Evolutionary conservation across 1,140 invertebrate genomes (phyloP).

Genomic region (Ceratitis capitata): DNA sequence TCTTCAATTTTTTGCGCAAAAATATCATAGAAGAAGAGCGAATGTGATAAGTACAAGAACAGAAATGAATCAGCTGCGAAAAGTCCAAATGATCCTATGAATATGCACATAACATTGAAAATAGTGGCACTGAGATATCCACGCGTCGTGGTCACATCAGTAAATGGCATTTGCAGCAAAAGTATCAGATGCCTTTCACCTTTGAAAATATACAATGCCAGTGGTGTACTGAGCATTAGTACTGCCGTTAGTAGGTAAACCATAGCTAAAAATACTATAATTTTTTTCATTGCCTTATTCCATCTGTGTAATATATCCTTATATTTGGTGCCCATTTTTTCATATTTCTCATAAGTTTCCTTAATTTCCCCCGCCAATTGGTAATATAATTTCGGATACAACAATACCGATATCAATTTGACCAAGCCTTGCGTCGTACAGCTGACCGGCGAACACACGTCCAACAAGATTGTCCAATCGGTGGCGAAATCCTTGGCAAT

Average conservation of each 20-base stretch:
- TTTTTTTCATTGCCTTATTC: not conserved
- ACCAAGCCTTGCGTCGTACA: not conserved
- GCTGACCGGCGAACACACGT: not conserved
- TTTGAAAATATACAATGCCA: not conserved
- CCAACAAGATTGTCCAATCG: conserved; percentile 12
- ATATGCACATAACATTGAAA: not conserved
- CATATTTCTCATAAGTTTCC: not conserved
- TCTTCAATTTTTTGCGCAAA: conserved; percentile 11
- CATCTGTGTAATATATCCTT: not conserved
- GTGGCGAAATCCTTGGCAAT: not conserved
- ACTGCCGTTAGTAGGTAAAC: not conserved
- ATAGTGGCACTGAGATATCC: not conserved
- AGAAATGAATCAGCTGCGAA: conserved; percentile 2
- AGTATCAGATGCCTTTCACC: conserved; percentile 19
- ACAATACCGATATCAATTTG: not conserved
- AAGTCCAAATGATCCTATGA: conserved; percentile 9
- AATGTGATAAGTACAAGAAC: not conserved
- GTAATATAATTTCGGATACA: conserved; percentile 7
- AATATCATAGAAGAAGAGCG: not conserved
- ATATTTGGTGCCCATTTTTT: not conserved
- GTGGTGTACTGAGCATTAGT: not conserved
- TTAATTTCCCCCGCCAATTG: not conserved
- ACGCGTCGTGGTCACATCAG: not conserved
- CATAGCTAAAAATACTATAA: not conserved
- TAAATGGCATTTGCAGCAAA: not conserved